A percentile compares a stretch with the other conserved stretches of the same genome.
Evolutionary conservation across 2,113 vertebrate genomes (phyloP).

Genomic region (Neoarius graeffei): DNA sequence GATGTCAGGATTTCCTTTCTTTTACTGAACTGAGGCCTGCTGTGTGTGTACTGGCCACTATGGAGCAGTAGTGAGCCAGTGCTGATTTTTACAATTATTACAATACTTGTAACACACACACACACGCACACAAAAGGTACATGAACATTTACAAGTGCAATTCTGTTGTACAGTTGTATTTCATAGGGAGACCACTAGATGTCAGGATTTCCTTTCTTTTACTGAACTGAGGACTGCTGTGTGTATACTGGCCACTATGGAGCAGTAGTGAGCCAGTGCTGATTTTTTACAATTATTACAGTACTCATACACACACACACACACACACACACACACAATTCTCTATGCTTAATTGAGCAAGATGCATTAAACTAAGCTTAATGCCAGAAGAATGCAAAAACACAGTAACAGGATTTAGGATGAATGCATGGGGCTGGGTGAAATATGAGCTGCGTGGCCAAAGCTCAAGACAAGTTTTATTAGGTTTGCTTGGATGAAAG

Average conservation of each 20-base stretch:
- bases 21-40: neutral
- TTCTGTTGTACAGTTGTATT: neutral
- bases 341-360: neutral
- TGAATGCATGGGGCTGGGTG: neutral
- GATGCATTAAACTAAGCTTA: neutral
- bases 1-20: slow-evolving; percentile 42
- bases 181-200: slow-evolving; percentile 33
- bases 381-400: neutral
- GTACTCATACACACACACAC: too few relatives aligned
- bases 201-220: slow-evolving; percentile 36
- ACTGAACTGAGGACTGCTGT: neutral
- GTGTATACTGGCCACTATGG: neutral
- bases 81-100: neutral
- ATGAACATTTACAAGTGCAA: neutral
- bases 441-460: neutral
- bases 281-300: neutral
- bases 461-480: neutral
- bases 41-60: neutral
- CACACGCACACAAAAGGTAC: neutral
- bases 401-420: neutral
- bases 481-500: too few relatives aligned
- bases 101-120: neutral
- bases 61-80: neutral
- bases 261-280: neutral
- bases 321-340: neutral